Conservation (phyloP, 2,797 vertebrate species). For the Hippopotamyrus pictus region DNA sequence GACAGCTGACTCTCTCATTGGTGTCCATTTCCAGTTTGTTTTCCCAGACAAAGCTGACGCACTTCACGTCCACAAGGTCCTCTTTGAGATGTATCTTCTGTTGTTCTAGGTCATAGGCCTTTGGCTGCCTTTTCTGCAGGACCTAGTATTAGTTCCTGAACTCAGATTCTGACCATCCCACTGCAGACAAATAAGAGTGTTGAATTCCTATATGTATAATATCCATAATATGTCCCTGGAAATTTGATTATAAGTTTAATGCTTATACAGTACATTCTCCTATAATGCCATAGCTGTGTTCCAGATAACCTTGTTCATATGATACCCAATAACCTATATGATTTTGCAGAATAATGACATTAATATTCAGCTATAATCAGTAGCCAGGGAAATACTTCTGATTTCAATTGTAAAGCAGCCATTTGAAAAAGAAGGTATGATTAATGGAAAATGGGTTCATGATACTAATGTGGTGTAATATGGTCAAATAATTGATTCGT, state of each 20-base stretch:
- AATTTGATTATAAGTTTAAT: background rate
- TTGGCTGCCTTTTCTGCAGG: background rate
- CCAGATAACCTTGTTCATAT: background rate
- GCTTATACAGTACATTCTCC: background rate
- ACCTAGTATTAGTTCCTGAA: background rate
- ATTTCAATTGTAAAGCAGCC: background rate
- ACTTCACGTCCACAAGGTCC: background rate
- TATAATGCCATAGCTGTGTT: background rate
- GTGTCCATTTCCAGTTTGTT: background rate
- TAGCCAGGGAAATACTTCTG: background rate
- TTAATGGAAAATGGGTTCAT: conserved; percentile 31
- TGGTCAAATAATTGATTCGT: conserved; percentile 36
- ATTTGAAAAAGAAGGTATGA: conserved; percentile 40
- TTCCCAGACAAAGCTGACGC: background rate
- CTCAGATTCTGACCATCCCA: background rate
- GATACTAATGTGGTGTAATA: conserved; percentile 28
- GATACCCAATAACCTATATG: background rate
- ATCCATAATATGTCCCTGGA: background rate
- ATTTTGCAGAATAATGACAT: background rate
- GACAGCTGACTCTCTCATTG: background rate
- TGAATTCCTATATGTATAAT: background rate
- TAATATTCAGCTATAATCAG: background rate
- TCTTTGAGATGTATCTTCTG: background rate
- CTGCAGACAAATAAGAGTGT: background rate
- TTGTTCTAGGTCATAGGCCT: background rate